These are phyloP conservation scores for Drosophila saltans DNA, from an alignment of 1,140 invertebrate genomes.

Conservation along the genomic window DNA sequence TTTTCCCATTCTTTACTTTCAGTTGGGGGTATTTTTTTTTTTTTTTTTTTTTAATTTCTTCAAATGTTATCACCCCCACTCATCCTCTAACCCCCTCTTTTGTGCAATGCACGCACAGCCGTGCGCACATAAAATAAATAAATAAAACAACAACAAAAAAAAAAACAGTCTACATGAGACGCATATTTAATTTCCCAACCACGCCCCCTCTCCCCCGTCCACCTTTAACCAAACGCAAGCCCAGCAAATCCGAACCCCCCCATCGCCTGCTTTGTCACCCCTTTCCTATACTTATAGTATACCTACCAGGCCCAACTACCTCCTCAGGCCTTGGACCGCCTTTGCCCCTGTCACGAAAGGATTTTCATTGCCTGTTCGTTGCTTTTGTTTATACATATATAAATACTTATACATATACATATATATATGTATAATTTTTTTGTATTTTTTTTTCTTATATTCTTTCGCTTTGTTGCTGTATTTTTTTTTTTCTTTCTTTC, in stretches of 20 bases:
- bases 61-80: slow-evolving; percentile 47
- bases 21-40: neutral
- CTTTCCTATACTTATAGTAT: neutral
- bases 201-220: neutral
- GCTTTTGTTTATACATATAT: slow-evolving; percentile 28
- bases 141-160: slow-evolving; percentile 41
- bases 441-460: slow-evolving; percentile 26
- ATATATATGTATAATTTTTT: slow-evolving; percentile 24
- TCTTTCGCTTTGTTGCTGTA: slow-evolving; percentile 17
- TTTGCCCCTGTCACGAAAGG: slow-evolving; percentile 63
- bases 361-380: slow-evolving; percentile 63
- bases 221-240: neutral
- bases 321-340: neutral
- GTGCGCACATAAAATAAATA: slow-evolving; percentile 73
- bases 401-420: neutral
- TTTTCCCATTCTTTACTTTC: slow-evolving; percentile 17
- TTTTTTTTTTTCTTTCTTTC: slow-evolving; percentile 3
- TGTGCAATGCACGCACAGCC: slow-evolving; percentile 69
- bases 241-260: neutral
- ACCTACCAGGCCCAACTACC: neutral
- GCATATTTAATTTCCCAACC: slow-evolving; percentile 70
- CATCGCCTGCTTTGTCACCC: neutral
- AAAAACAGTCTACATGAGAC: slow-evolving; percentile 68
- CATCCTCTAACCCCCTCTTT: slow-evolving; percentile 14
- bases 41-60: slow-evolving; percentile 62